Conservation (phyloP, 53 echinoderm and acorn worm genomes). For the Echinarachnius parma region DNA sequence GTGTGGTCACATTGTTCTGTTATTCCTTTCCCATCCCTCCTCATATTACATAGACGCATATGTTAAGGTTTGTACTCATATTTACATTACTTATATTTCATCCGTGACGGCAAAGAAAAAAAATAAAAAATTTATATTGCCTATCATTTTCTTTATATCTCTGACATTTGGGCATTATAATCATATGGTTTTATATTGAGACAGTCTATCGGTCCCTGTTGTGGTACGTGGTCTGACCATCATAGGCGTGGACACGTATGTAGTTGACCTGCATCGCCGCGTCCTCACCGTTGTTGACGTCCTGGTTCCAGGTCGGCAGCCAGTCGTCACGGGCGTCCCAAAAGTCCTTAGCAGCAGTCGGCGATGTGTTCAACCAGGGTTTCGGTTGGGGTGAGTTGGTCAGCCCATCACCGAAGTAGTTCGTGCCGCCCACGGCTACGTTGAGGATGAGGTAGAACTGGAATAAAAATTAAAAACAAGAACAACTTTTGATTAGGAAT, state of each 20-base stretch:
- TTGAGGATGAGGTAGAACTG: conserved; percentile 87
- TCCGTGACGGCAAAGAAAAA: no score
- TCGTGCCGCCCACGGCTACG: conserved; percentile 77
- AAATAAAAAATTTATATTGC: no score
- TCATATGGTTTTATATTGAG: no score
- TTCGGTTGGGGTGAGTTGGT: conserved; percentile 51
- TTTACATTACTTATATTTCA: no score
- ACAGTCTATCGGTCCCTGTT: neutral
- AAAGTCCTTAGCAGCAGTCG: conserved; percentile 62
- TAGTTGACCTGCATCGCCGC: conserved; percentile 84
- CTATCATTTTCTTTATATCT: no score
- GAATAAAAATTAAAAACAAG: neutral
- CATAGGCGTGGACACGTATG: conserved; percentile 55
- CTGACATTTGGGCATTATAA: no score
- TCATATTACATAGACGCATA: no score
- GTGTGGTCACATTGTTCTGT: no score
- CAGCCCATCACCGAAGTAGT: conserved; percentile 53
- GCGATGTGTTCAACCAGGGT: conserved; percentile 79
- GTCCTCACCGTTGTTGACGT: conserved; percentile 67
- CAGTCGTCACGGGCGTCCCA: conserved; percentile 46
- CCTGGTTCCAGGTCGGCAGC: conserved; percentile 78
- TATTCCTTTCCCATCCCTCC: no score
- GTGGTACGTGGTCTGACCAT: conserved; percentile 20
- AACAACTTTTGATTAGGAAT: no score
- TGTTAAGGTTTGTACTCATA: no score